Percentiles rank a stretch among this genome's conserved stretches.
phyloP scores from a whole-genome alignment of 2,113 vertebrate species.

The Rhinoptilus africanus region DNA sequence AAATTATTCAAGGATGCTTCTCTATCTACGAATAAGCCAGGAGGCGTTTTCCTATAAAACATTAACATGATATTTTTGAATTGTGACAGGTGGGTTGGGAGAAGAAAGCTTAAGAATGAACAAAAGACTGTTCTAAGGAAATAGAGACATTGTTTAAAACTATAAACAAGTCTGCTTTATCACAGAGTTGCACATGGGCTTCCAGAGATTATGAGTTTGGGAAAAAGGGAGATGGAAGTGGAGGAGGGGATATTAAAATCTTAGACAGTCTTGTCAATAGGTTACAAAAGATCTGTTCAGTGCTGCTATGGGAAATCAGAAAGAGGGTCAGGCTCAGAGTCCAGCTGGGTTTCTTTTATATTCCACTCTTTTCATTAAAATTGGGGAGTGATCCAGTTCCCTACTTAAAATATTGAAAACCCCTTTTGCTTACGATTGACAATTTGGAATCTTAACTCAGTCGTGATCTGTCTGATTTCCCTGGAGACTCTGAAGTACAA shows the following conservation, averaged over 20 bases:
- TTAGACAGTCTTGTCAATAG: background rate
- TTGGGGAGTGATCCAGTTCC: background rate
- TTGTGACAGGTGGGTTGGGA: constrained; percentile 44
- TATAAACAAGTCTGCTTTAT: constrained; percentile 8
- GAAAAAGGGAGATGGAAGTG: background rate
- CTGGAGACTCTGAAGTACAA: background rate
- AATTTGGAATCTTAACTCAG: background rate
- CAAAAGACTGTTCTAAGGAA: background rate
- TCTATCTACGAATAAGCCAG: constrained; percentile 33
- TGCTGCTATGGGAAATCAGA: background rate
- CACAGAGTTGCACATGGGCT: background rate
- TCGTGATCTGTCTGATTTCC: background rate
- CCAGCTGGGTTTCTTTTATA: background rate
- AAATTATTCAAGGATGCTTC: constrained; percentile 70
- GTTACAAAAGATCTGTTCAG: constrained; percentile 10
- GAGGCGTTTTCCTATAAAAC: constrained; percentile 56
- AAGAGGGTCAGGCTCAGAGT: background rate
- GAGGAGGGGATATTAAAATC: constrained; percentile 20
- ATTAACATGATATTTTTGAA: constrained; percentile 64
- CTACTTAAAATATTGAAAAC: background rate
- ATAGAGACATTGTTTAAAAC: background rate
- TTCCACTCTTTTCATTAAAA: constrained; percentile 6
- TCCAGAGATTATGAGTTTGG: background rate
- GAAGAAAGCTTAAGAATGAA: constrained; percentile 19
- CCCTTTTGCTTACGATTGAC: background rate